These are phyloP conservation scores for Melopsittacus undulatus DNA, from an alignment of 2,797 vertebrate species.

Conservation along the genomic window DNA sequence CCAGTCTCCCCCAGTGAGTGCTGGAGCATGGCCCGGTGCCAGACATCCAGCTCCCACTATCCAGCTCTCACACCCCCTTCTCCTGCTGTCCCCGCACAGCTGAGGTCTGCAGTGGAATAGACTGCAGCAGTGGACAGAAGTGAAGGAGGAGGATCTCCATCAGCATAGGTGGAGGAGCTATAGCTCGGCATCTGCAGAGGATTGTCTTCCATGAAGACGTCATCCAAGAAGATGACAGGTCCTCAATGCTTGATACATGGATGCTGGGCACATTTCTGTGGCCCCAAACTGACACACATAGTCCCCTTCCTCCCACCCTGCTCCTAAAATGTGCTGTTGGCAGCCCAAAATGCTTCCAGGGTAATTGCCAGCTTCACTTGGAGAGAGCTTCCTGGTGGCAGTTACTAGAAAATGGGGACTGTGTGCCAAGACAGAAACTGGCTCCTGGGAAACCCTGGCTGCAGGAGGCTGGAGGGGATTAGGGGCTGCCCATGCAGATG, in stretches of 20 bases:
- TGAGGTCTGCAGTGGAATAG: background rate
- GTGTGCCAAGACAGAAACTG: background rate
- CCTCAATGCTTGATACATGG: background rate
- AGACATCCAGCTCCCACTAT: background rate
- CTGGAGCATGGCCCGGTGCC: background rate
- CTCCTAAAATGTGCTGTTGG: background rate
- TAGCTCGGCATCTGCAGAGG: background rate
- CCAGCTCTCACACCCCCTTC: slow-evolving; percentile 39
- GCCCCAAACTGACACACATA: background rate
- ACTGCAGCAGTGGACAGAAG: background rate
- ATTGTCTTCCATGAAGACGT: background rate
- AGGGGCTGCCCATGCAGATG: background rate
- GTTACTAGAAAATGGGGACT: background rate
- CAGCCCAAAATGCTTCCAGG: background rate
- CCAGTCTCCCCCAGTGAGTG: background rate
- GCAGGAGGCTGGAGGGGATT: fast-evolving
- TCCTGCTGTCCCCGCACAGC: background rate
- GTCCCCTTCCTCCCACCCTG: background rate
- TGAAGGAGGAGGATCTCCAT: background rate
- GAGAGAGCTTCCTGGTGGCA: background rate
- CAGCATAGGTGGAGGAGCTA: background rate
- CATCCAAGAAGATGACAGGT: background rate
- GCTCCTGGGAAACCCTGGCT: background rate
- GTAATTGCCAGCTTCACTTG: background rate
- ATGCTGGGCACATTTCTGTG: background rate